Conservation (phyloP, 2,113 vertebrate species). For the Phaethon lepturus region DNA sequence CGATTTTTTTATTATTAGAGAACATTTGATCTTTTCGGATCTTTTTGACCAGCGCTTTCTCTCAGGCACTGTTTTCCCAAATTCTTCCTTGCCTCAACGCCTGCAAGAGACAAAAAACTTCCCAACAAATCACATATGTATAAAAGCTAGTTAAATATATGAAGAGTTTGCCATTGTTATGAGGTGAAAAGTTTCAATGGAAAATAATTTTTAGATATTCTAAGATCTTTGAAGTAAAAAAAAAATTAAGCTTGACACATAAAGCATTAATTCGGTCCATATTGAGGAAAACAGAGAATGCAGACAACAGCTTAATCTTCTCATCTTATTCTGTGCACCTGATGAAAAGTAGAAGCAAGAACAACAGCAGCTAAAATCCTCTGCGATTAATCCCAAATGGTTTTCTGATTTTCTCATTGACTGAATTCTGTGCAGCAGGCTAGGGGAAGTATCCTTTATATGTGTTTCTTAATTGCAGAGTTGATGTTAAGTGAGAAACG, state of each 20-base stretch:
- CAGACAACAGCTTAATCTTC: neutral
- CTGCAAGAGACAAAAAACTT: neutral
- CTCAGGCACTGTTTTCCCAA: neutral
- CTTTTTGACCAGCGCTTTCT: neutral
- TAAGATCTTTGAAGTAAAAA: neutral
- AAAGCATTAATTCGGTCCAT: neutral
- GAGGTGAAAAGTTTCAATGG: neutral
- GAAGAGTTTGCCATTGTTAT: neutral
- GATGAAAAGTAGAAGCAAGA: neutral
- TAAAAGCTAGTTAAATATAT: neutral
- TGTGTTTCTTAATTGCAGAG: neutral
- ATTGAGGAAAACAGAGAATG: neutral
- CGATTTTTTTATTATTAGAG: neutral
- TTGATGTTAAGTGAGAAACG: neutral
- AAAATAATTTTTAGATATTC: neutral
- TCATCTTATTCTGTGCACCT: neutral
- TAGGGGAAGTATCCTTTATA: neutral
- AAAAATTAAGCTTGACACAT: neutral
- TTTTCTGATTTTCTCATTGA: neutral
- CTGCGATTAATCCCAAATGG: neutral
- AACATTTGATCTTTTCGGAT: neutral
- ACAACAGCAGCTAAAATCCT: neutral
- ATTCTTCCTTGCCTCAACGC: neutral
- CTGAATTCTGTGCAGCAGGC: neutral
- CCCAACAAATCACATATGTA: neutral